A percentile compares a stretch with the other conserved stretches of the same genome.
Evolutionary conservation across 2,113 vertebrate species (phyloP).

Genomic region (Clarias macrocephalus): DNA sequence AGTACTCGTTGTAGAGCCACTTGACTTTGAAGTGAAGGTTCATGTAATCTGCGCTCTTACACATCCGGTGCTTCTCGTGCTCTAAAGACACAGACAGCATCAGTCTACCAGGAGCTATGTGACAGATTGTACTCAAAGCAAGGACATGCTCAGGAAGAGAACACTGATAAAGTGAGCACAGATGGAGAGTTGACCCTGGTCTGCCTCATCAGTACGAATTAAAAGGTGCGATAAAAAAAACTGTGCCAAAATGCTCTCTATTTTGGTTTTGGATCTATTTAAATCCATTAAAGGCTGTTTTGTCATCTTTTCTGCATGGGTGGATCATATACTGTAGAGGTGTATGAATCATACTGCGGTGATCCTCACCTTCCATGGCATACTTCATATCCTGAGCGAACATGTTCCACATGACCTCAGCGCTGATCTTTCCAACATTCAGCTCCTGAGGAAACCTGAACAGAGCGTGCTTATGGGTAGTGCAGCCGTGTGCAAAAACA

Average conservation of each 20-base stretch:
- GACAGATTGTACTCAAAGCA: neutral
- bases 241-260: neutral
- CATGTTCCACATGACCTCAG: conserved; percentile 98
- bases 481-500: neutral
- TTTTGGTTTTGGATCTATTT: neutral
- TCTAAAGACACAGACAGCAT: conserved; percentile 69
- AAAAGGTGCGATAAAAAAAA: neutral
- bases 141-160: conserved; percentile 8
- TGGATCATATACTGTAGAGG: neutral
- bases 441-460: conserved; percentile 89
- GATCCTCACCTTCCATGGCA: conserved; percentile 85
- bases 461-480: neutral
- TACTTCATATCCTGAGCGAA: conserved; percentile 99
- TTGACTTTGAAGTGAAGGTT: conserved; percentile 99
- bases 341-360: neutral
- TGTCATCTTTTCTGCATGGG: neutral
- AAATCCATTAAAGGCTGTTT: neutral
- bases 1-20: conserved; percentile 97
- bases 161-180: conserved; percentile 24
- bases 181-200: neutral
- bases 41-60: conserved; percentile 98
- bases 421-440: conserved; percentile 96
- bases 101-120: conserved; percentile 20
- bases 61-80: conserved; percentile 90
- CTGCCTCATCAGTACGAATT: neutral